phyloP scores from a whole-genome alignment of 2,113 vertebrate genomes.

The Rhinoderma darwinii region DNA sequence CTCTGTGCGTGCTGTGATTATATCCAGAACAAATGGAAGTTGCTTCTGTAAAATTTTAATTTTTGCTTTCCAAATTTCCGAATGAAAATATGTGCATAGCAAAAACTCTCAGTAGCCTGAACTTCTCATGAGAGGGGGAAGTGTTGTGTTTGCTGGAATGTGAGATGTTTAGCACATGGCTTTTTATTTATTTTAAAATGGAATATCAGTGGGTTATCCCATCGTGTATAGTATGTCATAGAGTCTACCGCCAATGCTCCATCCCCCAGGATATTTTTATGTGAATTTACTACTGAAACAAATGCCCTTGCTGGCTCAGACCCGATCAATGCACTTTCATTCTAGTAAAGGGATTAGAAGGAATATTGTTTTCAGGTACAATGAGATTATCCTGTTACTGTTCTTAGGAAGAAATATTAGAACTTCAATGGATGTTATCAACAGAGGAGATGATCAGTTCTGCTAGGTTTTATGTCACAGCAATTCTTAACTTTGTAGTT shows the following conservation, averaged over 20 bases:
- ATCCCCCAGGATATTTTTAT: slow-evolving; percentile 47
- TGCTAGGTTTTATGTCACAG: not conserved
- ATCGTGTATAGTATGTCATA: slow-evolving; percentile 35
- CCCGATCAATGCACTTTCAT: slow-evolving; percentile 56
- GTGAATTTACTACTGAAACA: slow-evolving; percentile 40
- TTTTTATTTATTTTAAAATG: slow-evolving; percentile 39
- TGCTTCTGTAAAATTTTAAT: slow-evolving; percentile 13
- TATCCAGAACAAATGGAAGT: not conserved
- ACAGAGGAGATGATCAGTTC: slow-evolving; percentile 10
- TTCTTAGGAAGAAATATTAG: slow-evolving; percentile 50
- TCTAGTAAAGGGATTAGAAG: slow-evolving; percentile 51
- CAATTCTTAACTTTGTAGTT: not conserved
- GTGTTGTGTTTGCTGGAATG: not conserved
- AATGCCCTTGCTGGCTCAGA: slow-evolving; percentile 16
- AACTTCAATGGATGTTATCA: slow-evolving; percentile 43
- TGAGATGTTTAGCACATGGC: not conserved
- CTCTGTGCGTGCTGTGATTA: not conserved
- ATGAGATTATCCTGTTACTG: slow-evolving; percentile 43
- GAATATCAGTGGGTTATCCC: slow-evolving; percentile 9
- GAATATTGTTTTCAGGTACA: slow-evolving; percentile 57
- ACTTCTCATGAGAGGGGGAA: not conserved
- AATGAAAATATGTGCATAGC: not conserved
- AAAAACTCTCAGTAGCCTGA: not conserved
- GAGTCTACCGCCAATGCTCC: not conserved
- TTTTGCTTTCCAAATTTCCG: not conserved